Base-by-base conservation (phyloP, 1,140 invertebrate genomes). In the Campodea augens region DNA sequence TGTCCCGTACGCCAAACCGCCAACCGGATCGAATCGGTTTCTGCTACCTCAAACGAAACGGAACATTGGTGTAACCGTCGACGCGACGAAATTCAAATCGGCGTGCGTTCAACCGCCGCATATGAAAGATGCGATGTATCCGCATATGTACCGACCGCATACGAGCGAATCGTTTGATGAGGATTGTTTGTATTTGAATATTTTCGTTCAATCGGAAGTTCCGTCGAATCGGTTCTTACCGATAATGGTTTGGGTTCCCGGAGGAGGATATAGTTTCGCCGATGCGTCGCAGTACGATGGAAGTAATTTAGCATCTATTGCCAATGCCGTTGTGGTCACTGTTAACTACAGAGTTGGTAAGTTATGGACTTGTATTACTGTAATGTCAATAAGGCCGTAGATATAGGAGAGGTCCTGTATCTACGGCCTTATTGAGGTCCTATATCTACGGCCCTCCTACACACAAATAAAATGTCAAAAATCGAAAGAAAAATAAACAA, bases 331-430 rank as follows among this genome's bases (percentile, higher is more conserved):
- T 44, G 55, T 63, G 7, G 52, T 65, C 2, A 58, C 59, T 7
- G 50, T 64, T 13, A 59, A 62, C 37, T 64, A 65, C 48, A 47
- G 62, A 19, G 46, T 62, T 13, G 56, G 55, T 45, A 44, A 46
- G 47, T 37, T 27, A 42, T 43, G 13, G 5, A 43, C 5, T 21
- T 10, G 15, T 10, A n/a, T n/a, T n/a, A n/a, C n/a, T n/a, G n/a
- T n/a, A n/a, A n/a, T n/a, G n/a, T n/a, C n/a, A n/a, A n/a, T n/a
- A n/a, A n/a, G n/a, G n/a, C n/a, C n/a, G n/a, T n/a, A n/a, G n/a
- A n/a, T n/a, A n/a, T n/a, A n/a, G n/a, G n/a, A n/a, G n/a, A n/a
- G n/a, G n/a, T n/a, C n/a, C n/a, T n/a, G n/a, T n/a, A n/a, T n/a
- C n/a, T n/a, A n/a, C n/a, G n/a, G n/a, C n/a, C n/a, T n/a, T n/a